phyloP scores from a whole-genome alignment of 2,888 invertebrate species.

The Eristalis arbustorum region DNA sequence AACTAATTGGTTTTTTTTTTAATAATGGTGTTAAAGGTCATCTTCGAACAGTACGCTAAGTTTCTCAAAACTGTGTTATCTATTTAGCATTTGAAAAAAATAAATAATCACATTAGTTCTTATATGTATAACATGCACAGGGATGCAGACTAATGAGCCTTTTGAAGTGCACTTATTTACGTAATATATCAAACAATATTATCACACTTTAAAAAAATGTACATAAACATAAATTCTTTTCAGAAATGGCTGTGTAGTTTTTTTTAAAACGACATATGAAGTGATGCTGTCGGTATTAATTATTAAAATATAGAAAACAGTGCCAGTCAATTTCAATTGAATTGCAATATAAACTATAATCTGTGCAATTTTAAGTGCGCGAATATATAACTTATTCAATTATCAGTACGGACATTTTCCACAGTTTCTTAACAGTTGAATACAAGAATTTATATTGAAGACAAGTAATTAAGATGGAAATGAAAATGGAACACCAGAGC shows the following conservation, averaged over 20 bases:
- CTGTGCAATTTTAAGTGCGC: neutral
- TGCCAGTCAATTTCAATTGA: neutral
- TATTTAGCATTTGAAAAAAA: neutral
- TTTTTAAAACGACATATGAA: neutral
- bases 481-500: slow-evolving; percentile 77
- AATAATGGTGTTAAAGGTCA: neutral
- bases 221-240: slow-evolving; percentile 8
- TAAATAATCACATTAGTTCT: neutral
- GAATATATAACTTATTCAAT: neutral
- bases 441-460: neutral
- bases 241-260: slow-evolving; percentile 14
- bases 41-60: neutral
- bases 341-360: neutral
- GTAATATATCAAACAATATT: slow-evolving; percentile 24
- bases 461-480: slow-evolving; percentile 72
- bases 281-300: neutral
- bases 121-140: neutral
- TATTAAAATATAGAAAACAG: neutral
- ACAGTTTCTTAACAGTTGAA: neutral
- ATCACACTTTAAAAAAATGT: neutral
- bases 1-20: neutral
- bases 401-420: neutral
- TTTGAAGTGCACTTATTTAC: slow-evolving; percentile 31
- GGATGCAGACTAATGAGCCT: slow-evolving; percentile 3
- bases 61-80: neutral